Conservation (phyloP, 53 echinoderm and acorn worm genomes). For the Astropecten irregularis region DNA sequence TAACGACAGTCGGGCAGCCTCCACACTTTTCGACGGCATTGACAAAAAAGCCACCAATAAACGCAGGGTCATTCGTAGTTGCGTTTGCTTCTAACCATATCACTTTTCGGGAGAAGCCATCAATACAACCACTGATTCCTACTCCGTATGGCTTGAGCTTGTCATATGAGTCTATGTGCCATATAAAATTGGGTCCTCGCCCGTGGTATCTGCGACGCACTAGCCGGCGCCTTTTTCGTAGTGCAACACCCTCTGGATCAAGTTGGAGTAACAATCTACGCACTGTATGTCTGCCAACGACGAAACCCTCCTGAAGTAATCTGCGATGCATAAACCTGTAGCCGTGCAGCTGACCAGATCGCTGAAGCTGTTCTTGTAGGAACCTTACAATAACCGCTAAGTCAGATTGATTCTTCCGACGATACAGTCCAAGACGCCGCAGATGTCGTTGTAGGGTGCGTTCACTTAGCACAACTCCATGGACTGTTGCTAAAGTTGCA, state of each 20-base stretch:
- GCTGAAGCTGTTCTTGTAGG: not conserved
- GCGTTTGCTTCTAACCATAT: constrained; percentile 63
- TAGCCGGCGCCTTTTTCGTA: constrained; percentile 11
- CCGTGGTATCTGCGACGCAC: constrained; percentile 37
- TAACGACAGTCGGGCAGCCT: constrained; percentile 44
- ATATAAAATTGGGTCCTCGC: constrained; percentile 35
- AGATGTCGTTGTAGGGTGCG: not conserved
- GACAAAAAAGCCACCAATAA: constrained; percentile 60
- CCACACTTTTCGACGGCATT: not conserved
- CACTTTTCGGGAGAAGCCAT: constrained; percentile 71
- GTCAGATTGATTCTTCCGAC: not conserved
- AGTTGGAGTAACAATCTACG: not conserved
- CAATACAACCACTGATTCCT: constrained; percentile 63
- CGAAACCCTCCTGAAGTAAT: not conserved
- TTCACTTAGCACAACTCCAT: not conserved
- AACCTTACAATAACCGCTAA: not conserved
- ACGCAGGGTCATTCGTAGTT: constrained; percentile 62
- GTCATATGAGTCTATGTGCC: constrained; percentile 52
- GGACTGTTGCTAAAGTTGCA: not conserved
- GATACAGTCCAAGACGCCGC: not conserved
- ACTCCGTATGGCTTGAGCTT: constrained; percentile 54
- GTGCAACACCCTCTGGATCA: not conserved
- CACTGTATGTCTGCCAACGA: not conserved
- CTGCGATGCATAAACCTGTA: not conserved
- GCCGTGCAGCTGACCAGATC: not conserved